Evolutionary conservation across 1,140 invertebrate species (phyloP).

Genomic region (Drosophila mojavensis): DNA sequence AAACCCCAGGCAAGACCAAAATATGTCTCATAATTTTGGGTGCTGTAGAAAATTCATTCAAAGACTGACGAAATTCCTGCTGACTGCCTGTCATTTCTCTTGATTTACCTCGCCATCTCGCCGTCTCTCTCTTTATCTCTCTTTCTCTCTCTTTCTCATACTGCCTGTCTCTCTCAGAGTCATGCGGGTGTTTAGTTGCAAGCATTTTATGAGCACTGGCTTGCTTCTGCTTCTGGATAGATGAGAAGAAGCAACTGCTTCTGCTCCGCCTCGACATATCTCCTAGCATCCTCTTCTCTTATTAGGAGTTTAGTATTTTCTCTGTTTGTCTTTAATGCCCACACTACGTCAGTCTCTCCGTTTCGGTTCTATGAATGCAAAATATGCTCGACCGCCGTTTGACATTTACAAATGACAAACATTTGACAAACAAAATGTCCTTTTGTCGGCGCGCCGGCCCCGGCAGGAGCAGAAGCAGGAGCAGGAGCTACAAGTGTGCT

Average conservation of each 20-base stretch:
- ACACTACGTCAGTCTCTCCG: neutral
- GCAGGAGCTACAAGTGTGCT: slow-evolving; percentile 4
- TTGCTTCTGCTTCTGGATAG: slow-evolving; percentile 14
- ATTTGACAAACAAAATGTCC: slow-evolving; percentile 80
- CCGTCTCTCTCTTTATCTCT: neutral
- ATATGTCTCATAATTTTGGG: slow-evolving; percentile 75
- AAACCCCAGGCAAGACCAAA: slow-evolving; percentile 45
- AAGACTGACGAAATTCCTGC: slow-evolving; percentile 43
- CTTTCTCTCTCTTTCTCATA: neutral
- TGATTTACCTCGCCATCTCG: slow-evolving; percentile 1
- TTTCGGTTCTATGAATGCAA: slow-evolving; percentile 54
- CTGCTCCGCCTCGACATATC: neutral
- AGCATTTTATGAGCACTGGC: slow-evolving; percentile 55
- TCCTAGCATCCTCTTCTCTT: slow-evolving; percentile 4
- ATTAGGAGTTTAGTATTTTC: slow-evolving; percentile 15
- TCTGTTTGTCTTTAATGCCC: neutral
- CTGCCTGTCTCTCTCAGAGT: slow-evolving; percentile 20
- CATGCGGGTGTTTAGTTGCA: slow-evolving; percentile 71
- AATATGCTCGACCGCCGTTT: slow-evolving; percentile 82
- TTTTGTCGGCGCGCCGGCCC: slow-evolving; percentile 10
- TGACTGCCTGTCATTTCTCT: slow-evolving; percentile 11
- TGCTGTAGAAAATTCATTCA: slow-evolving; percentile 28
- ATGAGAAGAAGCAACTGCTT: neutral
- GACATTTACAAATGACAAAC: slow-evolving; percentile 83
- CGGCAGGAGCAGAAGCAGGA: too few species aligned